Evolutionary conservation across 2,888 invertebrate genomes (phyloP).

Genomic region (Anorthoa munda): DNA sequence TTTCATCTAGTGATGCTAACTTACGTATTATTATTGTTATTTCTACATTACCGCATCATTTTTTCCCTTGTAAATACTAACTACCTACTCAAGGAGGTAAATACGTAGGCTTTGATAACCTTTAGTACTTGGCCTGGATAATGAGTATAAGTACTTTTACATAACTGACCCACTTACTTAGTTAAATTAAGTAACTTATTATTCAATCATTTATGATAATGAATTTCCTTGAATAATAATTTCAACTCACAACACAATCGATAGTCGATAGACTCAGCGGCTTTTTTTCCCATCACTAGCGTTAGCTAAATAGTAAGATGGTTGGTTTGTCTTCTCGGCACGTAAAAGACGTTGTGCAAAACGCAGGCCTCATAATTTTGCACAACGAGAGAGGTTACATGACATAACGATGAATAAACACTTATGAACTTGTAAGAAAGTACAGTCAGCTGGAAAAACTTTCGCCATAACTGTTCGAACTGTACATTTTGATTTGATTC

Average conservation of each 20-base stretch:
- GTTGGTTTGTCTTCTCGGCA: constrained; percentile 49
- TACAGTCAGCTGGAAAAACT: constrained; percentile 32
- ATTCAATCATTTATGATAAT: constrained; percentile 6
- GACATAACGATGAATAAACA: constrained; percentile 71
- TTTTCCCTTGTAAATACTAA: constrained; percentile 11
- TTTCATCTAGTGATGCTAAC: constrained; percentile 74
- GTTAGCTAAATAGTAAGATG: constrained; percentile 44
- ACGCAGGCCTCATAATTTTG: constrained; percentile 66
- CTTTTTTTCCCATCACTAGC: constrained; percentile 50
- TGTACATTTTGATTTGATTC: no score
- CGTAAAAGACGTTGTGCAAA: constrained; percentile 67
- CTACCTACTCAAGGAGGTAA: not conserved
- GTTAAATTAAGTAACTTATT: constrained; percentile 18
- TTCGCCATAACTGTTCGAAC: not conserved
- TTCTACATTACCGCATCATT: constrained; percentile 37
- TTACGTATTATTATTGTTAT: constrained; percentile 58
- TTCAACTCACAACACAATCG: constrained; percentile 20
- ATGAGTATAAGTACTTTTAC: constrained; percentile 20
- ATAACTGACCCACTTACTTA: constrained; percentile 22
- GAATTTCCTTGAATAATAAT: constrained; percentile 10
- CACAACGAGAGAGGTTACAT: constrained; percentile 63
- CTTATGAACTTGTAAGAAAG: constrained; percentile 41
- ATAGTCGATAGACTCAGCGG: constrained; percentile 45
- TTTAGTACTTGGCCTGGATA: constrained; percentile 3
- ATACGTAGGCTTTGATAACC: not conserved